Base-by-base conservation (phyloP, 2,113 vertebrate species). In the Thinocorus orbignyianus region DNA sequence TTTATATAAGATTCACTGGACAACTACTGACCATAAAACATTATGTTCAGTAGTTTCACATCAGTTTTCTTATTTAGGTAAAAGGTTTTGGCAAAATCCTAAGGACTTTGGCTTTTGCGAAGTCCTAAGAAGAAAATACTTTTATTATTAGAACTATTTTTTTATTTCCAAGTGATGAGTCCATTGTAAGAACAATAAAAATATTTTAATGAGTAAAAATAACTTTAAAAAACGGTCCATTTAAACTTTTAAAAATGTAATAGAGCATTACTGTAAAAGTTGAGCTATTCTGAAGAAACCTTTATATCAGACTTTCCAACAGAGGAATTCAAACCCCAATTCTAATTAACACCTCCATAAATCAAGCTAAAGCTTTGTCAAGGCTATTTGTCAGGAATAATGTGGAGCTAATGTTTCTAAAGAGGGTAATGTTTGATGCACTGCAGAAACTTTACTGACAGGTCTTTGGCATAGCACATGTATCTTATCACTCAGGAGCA, bases 151-250 rank as follows among this genome's bases (percentile, higher is more conserved):
- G 10, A 49, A 48, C 1, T 23, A n/a, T 54, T 49, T 51, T 77
- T 20, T 30, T 70, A 57, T 74, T 69, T 90, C 65, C 49, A 58
- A 55, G 5, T 12, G 4, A 52, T 66, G 9, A 81, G 7, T 62
- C 7, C 11, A n/a, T 49, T 58, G 10, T 28, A 22, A 93, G 23
- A 66, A 78, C 25, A 72, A 9, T 0, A 62, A 16, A 69, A n/a
- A 31, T 13, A 14, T 25, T 71, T 72, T 62, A 74, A 18, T 41
- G 4, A 57, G 39, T 7, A 25, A 69, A 41, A 15, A 5, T 19
- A 51, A 3, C 1, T 2, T 22, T 69, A 26, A 2, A 9, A 46
- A 65, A 61, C 51, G 3, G 2, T 57, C 5, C 1, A 7, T 37
- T 37, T 80, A 74, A 86, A 16, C 3, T 41, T 82, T 41, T 73